Conservation (phyloP, 2,797 vertebrate genomes). For the Myioborus melanocephalus region DNA sequence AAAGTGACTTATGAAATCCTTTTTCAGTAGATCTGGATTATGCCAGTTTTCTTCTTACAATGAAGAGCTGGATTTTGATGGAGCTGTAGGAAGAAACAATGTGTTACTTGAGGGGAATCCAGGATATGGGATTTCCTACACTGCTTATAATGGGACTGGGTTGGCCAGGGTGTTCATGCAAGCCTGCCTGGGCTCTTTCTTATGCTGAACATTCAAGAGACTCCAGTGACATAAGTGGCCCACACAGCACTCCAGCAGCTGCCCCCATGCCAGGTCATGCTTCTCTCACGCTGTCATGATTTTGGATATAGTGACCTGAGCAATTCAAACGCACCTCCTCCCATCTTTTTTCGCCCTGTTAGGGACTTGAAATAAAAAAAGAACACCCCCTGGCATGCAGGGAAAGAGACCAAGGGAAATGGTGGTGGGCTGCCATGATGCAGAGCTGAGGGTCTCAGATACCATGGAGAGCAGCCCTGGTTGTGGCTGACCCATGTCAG, state of each 20-base stretch:
- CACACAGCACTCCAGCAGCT: neutral
- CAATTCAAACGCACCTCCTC: neutral
- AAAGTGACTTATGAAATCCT: neutral
- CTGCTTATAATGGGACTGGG: neutral
- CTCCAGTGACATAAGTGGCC: neutral
- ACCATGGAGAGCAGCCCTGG: rapidly evolving
- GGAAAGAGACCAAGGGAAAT: neutral
- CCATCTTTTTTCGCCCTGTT: neutral
- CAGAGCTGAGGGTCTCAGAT: neutral
- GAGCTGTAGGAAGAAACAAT: neutral
- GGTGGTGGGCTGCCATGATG: neutral
- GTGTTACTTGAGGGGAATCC: neutral
- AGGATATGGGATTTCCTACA: neutral
- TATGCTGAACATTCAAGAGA: neutral
- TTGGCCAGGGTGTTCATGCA: neutral
- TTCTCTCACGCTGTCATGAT: neutral
- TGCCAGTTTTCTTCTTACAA: neutral
- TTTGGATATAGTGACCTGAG: neutral
- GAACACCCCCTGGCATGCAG: neutral
- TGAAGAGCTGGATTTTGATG: neutral
- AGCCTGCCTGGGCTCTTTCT: neutral
- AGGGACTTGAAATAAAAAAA: neutral
- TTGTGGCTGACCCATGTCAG: rapidly evolving
- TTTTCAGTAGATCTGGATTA: neutral
- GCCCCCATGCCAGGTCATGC: too few relatives aligned